Evolutionary conservation across 1,140 invertebrate species (phyloP), one percentile per base, ranked within the genome.

Genomic region (Drosophila neocordata): DNA sequence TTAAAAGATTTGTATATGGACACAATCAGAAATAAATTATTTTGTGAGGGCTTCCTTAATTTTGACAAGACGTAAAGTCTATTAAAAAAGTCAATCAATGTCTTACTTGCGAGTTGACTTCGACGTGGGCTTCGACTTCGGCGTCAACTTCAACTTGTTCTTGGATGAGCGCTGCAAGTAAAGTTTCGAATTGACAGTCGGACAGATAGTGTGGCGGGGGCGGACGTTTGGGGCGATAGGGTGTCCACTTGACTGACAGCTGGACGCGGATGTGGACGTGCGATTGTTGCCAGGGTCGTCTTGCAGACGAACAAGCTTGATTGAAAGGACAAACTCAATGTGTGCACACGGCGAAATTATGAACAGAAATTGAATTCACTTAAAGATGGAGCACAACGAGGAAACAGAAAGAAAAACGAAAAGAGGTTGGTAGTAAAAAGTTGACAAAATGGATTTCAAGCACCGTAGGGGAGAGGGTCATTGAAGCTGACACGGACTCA

Each of bases 1-100:
- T 24, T 24, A 24, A 24, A 24, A 24, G 2, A 24, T 2, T 2
- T 24, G 22, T 24, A 4, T 2, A n/a, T 69, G 4, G 66, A 20
- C 35, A 51, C 0, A 48, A 20, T 20, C 2, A 9, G 15, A 4
- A 20, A 9, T 0, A 8, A 11, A 11, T 48, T 20, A 1, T 20
- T 11, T 18, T n/a, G 1, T 18, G 41, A 48, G 8, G 15, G 2
- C 41, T 89, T 77, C 85, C 74, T 87, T 90, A 87, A 79, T 83
- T 85, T 83, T 90, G 87, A 90, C 82, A 90, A 87, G 82, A 90
- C 79, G 56, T 83, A 90, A 90, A 87, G 87, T 90, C 82, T 87
- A 90, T 90, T 90, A 90, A 90, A 82, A 90, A 90, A 90, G 87
- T 90, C 87, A 90, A 90, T 90, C 87, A 90, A 90, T 90, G 87